Conservation (phyloP, 1,140 invertebrate species). For the Nixonia krombeini region DNA sequence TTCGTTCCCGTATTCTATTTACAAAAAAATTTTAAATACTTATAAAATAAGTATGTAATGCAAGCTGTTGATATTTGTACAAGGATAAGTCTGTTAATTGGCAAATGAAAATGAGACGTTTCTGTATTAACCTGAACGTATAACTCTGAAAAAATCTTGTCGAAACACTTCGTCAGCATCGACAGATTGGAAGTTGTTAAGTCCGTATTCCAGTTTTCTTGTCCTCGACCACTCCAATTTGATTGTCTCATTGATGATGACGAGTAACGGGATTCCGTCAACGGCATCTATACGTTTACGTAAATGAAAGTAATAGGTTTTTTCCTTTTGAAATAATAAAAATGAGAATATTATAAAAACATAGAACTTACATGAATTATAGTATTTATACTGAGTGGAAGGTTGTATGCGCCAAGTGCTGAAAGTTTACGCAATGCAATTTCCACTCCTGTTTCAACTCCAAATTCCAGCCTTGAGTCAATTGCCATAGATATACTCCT, state of each 20-base stretch:
- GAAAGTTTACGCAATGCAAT: slow-evolving; percentile 79
- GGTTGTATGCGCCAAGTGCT: slow-evolving; percentile 74
- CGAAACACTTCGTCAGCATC: slow-evolving; percentile 81
- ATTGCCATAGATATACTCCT: slow-evolving; percentile 77
- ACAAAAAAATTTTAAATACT: slow-evolving; percentile 9
- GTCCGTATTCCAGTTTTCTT: slow-evolving; percentile 58
- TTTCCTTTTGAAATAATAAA: neutral
- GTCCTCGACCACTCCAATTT: slow-evolving; percentile 50
- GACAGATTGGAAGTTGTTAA: slow-evolving; percentile 62
- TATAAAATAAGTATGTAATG: too few relatives aligned
- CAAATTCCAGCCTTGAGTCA: slow-evolving; percentile 84
- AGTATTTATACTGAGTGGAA: slow-evolving; percentile 74
- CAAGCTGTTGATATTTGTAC: too few relatives aligned
- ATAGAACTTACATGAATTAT: slow-evolving; percentile 62
- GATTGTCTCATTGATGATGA: slow-evolving; percentile 48
- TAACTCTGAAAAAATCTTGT: slow-evolving; percentile 77
- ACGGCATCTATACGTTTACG: slow-evolving; percentile 11
- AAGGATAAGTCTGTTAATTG: too few relatives aligned
- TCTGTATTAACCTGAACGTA: slow-evolving; percentile 59
- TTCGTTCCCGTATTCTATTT: slow-evolving; percentile 72
- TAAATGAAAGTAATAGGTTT: too few relatives aligned
- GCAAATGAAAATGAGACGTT: too few relatives aligned
- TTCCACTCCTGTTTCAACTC: slow-evolving; percentile 81
- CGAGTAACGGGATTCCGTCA: slow-evolving; percentile 51
- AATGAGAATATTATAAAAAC: slow-evolving; percentile 61